phyloP scores from a whole-genome alignment of 2,888 invertebrate species.

The Toxonevra muliebris region DNA sequence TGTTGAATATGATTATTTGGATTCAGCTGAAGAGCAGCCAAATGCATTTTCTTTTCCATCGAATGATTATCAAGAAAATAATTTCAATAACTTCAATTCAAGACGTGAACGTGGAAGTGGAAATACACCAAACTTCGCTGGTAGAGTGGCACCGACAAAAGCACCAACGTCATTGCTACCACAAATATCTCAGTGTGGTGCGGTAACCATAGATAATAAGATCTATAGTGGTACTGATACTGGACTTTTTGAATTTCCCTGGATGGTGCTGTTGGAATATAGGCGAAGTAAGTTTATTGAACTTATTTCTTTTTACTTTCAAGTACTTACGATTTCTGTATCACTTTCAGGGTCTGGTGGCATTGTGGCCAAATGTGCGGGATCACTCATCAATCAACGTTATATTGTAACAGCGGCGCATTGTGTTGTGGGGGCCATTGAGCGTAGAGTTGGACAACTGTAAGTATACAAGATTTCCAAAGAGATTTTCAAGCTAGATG shows the following conservation, averaged over 20 bases:
- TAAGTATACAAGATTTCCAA: conserved; percentile 62
- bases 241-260: conserved; percentile 74
- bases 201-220: conserved; percentile 65
- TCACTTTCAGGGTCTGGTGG: conserved; percentile 42
- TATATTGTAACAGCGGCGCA: conserved; percentile 73
- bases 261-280: conserved; percentile 75
- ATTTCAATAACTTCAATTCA: not conserved
- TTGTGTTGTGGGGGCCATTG: conserved; percentile 68
- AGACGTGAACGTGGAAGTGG: not conserved
- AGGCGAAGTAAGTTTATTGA: conserved; percentile 51
- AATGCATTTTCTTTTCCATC: not conserved
- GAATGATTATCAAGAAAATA: not conserved
- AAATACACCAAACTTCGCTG: conserved; percentile 9
- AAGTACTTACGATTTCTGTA: not conserved
- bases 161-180: conserved; percentile 43
- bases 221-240: conserved; percentile 72
- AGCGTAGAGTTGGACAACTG: conserved; percentile 67
- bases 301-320: not conserved
- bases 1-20: too few species aligned
- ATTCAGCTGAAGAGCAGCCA: not conserved
- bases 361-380: conserved; percentile 58
- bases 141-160: not conserved
- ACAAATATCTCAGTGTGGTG: conserved; percentile 58
- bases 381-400: conserved; percentile 61
- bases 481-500: too few species aligned